Conservation (phyloP, 2,113 vertebrate genomes). For the Lagopus leucura region DNA sequence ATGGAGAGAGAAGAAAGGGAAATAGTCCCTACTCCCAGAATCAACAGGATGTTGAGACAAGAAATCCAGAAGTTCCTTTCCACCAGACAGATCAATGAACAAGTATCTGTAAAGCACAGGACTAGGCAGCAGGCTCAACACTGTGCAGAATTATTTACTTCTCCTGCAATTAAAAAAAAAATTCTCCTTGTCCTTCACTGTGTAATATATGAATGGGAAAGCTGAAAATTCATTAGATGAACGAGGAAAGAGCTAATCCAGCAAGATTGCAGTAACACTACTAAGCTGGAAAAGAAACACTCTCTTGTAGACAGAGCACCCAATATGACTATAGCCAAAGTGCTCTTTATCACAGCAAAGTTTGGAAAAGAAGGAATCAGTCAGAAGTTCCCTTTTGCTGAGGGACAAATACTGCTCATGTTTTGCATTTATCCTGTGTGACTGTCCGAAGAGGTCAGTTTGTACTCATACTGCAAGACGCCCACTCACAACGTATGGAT, state of each 20-base stretch:
- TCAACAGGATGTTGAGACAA: slow-evolving; percentile 34
- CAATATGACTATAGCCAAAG: neutral
- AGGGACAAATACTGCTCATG: neutral
- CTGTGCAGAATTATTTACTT: slow-evolving; percentile 46
- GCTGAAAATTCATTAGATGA: slow-evolving; percentile 50
- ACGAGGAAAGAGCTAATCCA: slow-evolving; percentile 27
- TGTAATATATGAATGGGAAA: slow-evolving; percentile 32
- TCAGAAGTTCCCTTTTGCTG: neutral
- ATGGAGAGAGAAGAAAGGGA: neutral
- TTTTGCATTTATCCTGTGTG: neutral
- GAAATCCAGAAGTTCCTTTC: slow-evolving; percentile 17
- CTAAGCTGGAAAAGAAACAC: neutral
- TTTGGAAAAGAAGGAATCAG: neutral
- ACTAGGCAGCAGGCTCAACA: slow-evolving; percentile 46
- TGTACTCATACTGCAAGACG: accelerated
- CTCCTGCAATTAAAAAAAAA: slow-evolving; percentile 39
- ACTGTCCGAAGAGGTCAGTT: neutral
- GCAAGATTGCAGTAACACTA: neutral
- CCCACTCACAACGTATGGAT: accelerated
- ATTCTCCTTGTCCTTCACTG: slow-evolving; percentile 13
- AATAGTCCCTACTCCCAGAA: neutral
- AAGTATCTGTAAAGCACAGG: slow-evolving; percentile 53
- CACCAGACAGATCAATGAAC: slow-evolving; percentile 52
- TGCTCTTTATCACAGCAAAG: neutral
- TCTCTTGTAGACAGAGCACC: neutral